Evolutionary conservation across 2,888 invertebrate genomes (phyloP), one percentile per base, ranked within the genome.

Genomic region (Trypoxylon attenuatum): DNA sequence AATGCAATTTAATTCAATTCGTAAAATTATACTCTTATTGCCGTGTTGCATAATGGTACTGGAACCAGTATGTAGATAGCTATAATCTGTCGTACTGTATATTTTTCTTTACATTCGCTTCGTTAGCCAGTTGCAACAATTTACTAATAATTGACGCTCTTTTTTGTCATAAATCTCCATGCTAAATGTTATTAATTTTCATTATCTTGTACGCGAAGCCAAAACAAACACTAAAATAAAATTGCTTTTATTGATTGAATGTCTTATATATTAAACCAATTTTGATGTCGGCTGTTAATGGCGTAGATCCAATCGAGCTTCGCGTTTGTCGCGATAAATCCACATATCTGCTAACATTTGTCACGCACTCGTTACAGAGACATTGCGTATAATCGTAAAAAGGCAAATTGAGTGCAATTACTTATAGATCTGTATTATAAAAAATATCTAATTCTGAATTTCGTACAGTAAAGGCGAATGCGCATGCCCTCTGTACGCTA

Each of bases 221-320:
- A 47, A 61, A 54, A 57, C 41, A 29, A 47, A 18, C 39, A 45
- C 61, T 63, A 62, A 52, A 50, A 61, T 46, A 67, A 69, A 64
- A 71, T 76, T 67, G 45, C 55, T 54, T 47, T 73, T 79, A 80
- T 80, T 64, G 79, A 80, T 80, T 77, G 54, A 49, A 57, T 60
- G 70, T 70, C 61, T 73, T 69, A 58, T 72, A 71, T 63, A 71
- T 70, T 64, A 71, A 67, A 70, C 61, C 76, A 73, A 77, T 73
- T 78, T 80, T 77, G 67, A 77, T 69, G 65, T 49, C 61, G 45
- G 66, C 66, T 69, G 70, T 73, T 72, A 69, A 74, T 69, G 74
- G 73, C 76, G 69, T 63, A 51, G 60, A 74, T 61, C 22, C 45
- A 61, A 66, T 59, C 13, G 39, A 49, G 39, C 56, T 64, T 59